Conservation (phyloP, 2,113 vertebrate species). For the Chitala chitala region DNA sequence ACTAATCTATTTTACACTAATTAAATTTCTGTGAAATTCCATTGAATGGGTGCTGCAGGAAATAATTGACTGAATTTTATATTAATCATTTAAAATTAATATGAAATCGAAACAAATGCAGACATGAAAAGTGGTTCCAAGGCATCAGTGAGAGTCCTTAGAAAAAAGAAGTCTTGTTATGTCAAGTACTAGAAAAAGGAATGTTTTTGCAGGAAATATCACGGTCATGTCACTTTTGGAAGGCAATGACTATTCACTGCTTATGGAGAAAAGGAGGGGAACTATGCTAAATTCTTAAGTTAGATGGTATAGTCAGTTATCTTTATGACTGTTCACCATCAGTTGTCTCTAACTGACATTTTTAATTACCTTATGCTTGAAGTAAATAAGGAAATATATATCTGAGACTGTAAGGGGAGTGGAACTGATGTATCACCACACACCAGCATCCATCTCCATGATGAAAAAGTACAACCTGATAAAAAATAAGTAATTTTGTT, state of each 20-base stretch:
- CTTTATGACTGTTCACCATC: not conserved
- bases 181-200: not conserved
- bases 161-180: not conserved
- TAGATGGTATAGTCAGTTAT: not conserved
- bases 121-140: no score
- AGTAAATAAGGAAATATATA: slow-evolving; percentile 6
- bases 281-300: not conserved
- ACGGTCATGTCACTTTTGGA: not conserved
- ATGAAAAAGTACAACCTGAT: not conserved
- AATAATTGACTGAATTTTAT: no score
- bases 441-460: not conserved
- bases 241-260: not conserved
- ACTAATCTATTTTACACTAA: no score
- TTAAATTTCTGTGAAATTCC: no score
- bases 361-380: not conserved
- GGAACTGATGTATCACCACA: not conserved
- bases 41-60: no score
- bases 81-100: no score
- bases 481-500: not conserved
- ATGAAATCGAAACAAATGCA: no score
- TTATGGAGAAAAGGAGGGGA: not conserved
- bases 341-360: not conserved
- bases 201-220: not conserved
- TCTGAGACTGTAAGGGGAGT: not conserved
- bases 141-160: no score